Conservation (phyloP, 2,797 vertebrate species). For the Petrocephalus sullivani region DNA sequence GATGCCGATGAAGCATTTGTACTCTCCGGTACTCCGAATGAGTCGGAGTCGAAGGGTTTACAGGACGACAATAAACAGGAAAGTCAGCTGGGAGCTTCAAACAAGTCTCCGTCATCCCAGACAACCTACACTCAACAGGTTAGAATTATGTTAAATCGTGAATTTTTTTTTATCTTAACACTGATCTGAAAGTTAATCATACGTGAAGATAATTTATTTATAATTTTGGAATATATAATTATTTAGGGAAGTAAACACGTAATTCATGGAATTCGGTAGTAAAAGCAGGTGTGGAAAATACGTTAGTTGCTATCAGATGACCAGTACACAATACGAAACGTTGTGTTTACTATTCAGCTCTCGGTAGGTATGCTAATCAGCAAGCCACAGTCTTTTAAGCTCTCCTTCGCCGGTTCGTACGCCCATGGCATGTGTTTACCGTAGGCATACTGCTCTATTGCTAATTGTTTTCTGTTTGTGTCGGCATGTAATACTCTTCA, state of each 20-base stretch:
- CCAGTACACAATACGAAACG: background rate
- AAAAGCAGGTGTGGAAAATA: background rate
- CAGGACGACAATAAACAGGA: conserved; percentile 73
- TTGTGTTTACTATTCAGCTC: background rate
- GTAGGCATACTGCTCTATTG: background rate
- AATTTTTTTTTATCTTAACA: background rate
- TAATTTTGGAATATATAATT: background rate
- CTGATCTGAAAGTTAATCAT: background rate
- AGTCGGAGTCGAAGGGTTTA: conserved; percentile 73
- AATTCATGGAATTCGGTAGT: background rate
- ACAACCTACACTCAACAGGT: conserved; percentile 80
- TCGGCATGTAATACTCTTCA: background rate
- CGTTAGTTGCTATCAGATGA: background rate
- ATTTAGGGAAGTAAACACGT: background rate
- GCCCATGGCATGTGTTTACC: background rate
- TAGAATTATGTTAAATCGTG: conserved; percentile 30
- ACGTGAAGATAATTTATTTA: background rate
- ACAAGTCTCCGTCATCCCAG: conserved; percentile 73
- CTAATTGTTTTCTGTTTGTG: background rate
- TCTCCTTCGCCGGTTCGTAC: background rate
- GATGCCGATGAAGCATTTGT: conserved; percentile 83
- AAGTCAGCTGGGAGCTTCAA: conserved; percentile 56
- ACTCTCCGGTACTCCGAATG: conserved; percentile 70
- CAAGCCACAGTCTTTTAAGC: background rate
- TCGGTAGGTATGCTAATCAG: background rate